These are phyloP conservation scores for Thalassophryne amazonica DNA, from an alignment of 2,797 vertebrate genomes.

Conservation along the genomic window DNA sequence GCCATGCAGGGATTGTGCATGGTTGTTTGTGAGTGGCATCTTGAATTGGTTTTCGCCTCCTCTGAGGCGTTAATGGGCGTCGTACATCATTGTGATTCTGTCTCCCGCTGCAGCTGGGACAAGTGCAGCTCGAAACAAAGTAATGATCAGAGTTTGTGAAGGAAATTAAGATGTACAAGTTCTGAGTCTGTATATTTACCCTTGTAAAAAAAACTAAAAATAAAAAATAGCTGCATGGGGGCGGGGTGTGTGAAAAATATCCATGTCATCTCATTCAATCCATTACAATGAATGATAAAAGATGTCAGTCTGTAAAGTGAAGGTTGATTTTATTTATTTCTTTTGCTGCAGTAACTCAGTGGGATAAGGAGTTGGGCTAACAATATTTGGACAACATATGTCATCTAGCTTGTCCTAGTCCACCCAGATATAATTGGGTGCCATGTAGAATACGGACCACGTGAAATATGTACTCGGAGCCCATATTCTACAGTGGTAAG, in stretches of 20 bases:
- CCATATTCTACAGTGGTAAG: too few relatives aligned
- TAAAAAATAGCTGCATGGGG: too few relatives aligned
- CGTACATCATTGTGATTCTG: slow-evolving; percentile 66
- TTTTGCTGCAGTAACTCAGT: too few relatives aligned
- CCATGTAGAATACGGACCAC: too few relatives aligned
- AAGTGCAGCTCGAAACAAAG: slow-evolving; percentile 39
- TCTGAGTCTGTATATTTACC: slow-evolving; percentile 18
- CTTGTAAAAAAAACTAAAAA: slow-evolving; percentile 22
- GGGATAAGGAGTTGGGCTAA: too few relatives aligned
- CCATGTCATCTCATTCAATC: slow-evolving; percentile 10
- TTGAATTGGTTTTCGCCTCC: slow-evolving; percentile 53
- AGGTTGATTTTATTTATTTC: not conserved
- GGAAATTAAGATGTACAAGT: slow-evolving; percentile 70
- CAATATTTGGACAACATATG: too few relatives aligned
- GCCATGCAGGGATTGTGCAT: slow-evolving; percentile 16
- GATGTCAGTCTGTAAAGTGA: not conserved
- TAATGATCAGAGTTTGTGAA: slow-evolving; percentile 70
- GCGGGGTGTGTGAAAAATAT: slow-evolving; percentile 43
- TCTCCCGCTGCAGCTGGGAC: slow-evolving; percentile 40
- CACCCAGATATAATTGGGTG: too few relatives aligned
- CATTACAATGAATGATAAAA: slow-evolving; percentile 23
- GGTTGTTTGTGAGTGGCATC: slow-evolving; percentile 49
- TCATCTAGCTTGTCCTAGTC: too few relatives aligned
- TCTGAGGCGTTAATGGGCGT: slow-evolving; percentile 55
- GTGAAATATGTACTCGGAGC: too few relatives aligned